Conservation (phyloP, 2,113 vertebrate species). For the Lophura nycthemera region DNA sequence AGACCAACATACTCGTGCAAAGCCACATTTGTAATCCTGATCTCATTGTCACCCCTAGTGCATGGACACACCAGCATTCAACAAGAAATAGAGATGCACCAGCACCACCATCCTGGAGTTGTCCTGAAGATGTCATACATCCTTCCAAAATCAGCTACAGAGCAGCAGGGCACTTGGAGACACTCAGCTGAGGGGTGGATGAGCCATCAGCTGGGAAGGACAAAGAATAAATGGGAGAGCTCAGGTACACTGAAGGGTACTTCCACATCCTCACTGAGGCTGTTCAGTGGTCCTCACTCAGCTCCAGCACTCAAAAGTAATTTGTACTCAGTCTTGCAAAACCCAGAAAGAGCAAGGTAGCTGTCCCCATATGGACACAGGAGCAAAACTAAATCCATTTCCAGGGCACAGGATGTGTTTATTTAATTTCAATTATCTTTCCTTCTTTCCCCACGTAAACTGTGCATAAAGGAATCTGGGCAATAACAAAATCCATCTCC, state of each 20-base stretch:
- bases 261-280: not conserved
- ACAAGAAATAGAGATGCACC: not conserved
- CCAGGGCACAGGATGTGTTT: not conserved
- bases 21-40: not conserved
- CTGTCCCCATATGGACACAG: not conserved
- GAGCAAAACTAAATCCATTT: not conserved
- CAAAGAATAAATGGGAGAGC: not conserved
- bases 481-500: not conserved
- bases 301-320: not conserved
- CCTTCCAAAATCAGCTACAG: not conserved
- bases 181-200: not conserved
- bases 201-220: not conserved
- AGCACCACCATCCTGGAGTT: not conserved
- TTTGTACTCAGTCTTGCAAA: not conserved
- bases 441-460: not conserved
- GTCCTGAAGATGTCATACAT: not conserved
- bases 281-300: not conserved
- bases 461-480: not conserved
- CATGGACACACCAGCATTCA: fast-evolving
- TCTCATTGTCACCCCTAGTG: fast-evolving
- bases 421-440: not conserved
- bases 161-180: fast-evolving
- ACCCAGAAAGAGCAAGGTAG: not conserved
- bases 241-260: not conserved
- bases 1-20: fast-evolving